Conservation (phyloP, 2,888 invertebrate genomes). For the Dicyrtomina minuta region DNA sequence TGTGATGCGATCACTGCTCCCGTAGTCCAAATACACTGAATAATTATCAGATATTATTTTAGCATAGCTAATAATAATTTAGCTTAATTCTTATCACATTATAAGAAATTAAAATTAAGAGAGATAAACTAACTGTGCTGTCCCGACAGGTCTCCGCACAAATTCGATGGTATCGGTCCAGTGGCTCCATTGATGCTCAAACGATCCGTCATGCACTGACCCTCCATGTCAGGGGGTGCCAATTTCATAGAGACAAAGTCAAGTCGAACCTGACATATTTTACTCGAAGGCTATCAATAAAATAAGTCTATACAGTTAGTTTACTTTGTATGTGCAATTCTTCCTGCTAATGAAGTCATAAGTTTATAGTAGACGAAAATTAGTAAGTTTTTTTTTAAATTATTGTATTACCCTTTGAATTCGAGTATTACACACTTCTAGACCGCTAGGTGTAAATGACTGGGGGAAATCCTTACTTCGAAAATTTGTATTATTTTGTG, state of each 20-base stretch:
- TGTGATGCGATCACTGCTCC: slow-evolving; percentile 48
- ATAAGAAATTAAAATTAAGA: background rate
- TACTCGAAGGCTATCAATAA: slow-evolving; percentile 36
- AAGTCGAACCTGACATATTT: slow-evolving; percentile 47
- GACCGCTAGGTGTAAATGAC: slow-evolving; percentile 39
- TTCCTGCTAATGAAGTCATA: no score
- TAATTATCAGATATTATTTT: background rate
- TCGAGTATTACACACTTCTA: slow-evolving; percentile 51
- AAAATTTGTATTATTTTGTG: slow-evolving; percentile 48
- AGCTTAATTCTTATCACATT: background rate
- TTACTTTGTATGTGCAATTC: background rate
- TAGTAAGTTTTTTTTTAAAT: no score
- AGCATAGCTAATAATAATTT: background rate
- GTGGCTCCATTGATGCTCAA: slow-evolving; percentile 49
- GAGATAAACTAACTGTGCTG: slow-evolving; percentile 50
- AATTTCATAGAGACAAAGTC: slow-evolving; percentile 45
- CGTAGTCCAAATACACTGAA: slow-evolving; percentile 50
- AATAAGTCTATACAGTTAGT: background rate
- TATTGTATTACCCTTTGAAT: slow-evolving; percentile 41
- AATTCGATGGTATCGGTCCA: slow-evolving; percentile 39
- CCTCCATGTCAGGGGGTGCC: slow-evolving; percentile 39
- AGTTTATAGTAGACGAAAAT: no score
- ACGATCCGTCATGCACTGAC: slow-evolving; percentile 45
- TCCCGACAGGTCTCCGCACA: slow-evolving; percentile 48
- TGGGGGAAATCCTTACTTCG: slow-evolving; percentile 43